phyloP scores from a whole-genome alignment of 2,113 vertebrate species.

The Gorsachius goisagi region DNA sequence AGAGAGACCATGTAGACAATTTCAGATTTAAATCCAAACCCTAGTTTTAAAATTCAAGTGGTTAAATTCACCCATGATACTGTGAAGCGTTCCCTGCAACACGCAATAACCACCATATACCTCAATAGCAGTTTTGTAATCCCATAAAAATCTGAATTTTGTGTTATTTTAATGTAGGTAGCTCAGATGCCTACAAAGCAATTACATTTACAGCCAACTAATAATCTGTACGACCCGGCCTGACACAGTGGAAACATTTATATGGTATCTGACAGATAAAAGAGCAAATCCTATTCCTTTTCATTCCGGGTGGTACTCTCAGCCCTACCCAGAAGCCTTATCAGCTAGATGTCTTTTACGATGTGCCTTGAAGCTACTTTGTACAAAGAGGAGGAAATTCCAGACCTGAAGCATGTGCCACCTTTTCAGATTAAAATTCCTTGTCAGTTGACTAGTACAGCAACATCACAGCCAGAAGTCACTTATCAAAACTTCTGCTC shows the following conservation, averaged over 20 bases:
- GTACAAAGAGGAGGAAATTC: slow-evolving; percentile 15
- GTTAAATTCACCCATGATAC: background rate
- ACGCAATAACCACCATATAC: background rate
- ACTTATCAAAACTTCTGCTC: background rate
- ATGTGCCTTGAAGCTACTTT: background rate
- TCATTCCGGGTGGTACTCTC: background rate
- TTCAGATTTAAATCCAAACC: background rate
- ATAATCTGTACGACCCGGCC: background rate
- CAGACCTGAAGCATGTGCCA: slow-evolving; percentile 2
- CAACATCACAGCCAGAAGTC: background rate
- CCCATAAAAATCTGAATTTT: background rate
- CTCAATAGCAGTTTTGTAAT: background rate
- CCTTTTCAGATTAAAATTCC: slow-evolving; percentile 30
- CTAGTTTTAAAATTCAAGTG: background rate
- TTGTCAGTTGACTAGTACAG: background rate
- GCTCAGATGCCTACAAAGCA: background rate
- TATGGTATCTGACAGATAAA: background rate
- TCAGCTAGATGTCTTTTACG: background rate
- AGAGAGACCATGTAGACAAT: background rate
- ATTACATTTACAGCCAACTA: background rate
- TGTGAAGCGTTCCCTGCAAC: background rate
- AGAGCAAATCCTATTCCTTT: background rate
- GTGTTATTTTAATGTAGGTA: background rate
- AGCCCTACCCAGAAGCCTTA: background rate
- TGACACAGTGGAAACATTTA: background rate